A percentile compares a stretch with the other conserved stretches of the same genome.
Evolutionary conservation across 2,797 vertebrate genomes (phyloP).

Genomic region (Sciurus carolinensis): DNA sequence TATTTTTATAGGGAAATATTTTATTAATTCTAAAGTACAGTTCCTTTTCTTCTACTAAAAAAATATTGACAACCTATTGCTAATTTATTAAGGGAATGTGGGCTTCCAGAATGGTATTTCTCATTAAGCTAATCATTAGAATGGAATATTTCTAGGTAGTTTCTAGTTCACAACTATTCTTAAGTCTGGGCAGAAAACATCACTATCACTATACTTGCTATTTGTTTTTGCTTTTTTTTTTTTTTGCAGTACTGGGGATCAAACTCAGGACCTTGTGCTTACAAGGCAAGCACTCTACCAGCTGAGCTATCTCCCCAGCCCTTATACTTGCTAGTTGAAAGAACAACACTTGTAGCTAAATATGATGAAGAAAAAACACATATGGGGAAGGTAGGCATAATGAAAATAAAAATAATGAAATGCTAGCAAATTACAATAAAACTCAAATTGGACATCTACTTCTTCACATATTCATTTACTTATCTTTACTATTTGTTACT

Average conservation of each 20-base stretch:
- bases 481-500: neutral
- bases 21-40: neutral
- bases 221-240: too few relatives aligned
- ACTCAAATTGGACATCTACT: neutral
- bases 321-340: neutral
- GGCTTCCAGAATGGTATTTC: conserved; percentile 25
- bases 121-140: neutral
- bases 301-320: too few relatives aligned
- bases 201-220: neutral
- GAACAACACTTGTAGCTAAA: neutral
- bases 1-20: neutral
- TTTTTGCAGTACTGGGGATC: too few relatives aligned
- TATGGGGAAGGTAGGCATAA: neutral
- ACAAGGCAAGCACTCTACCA: too few relatives aligned
- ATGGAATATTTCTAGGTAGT: neutral
- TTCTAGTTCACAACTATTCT: conserved; percentile 11
- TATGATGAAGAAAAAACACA: neutral
- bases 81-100: conserved; percentile 7
- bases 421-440: neutral
- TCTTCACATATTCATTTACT: neutral
- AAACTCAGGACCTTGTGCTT: too few relatives aligned
- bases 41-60: conserved; percentile 7
- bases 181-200: neutral
- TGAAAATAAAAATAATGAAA: conserved; percentile 8
- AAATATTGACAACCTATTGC: neutral